Conservation (phyloP, 1,140 invertebrate species). For the Ceratoteleas bidentatus region DNA sequence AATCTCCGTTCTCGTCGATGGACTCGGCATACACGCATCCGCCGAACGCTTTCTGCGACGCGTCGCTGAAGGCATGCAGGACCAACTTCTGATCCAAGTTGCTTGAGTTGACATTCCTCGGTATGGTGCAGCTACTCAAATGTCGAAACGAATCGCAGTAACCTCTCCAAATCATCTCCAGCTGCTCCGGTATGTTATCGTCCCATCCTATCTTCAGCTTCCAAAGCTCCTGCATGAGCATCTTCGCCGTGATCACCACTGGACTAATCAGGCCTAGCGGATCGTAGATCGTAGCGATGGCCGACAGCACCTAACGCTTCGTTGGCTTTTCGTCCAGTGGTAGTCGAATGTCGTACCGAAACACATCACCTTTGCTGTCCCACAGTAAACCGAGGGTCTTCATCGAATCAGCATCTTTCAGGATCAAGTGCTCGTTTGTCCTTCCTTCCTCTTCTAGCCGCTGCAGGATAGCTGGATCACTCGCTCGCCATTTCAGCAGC, state of each 20-base stretch:
- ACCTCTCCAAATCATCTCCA: background rate
- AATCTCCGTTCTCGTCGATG: too few species aligned
- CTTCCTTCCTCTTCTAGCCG: background rate
- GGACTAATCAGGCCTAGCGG: slow-evolving; percentile 15
- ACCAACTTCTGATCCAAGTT: too few species aligned
- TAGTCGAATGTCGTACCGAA: background rate
- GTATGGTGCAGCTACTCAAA: too few species aligned
- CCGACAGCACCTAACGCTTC: slow-evolving; percentile 4
- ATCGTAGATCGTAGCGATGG: slow-evolving; percentile 9
- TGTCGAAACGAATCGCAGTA: too few species aligned
- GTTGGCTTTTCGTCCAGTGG: background rate
- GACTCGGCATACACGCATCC: too few species aligned
- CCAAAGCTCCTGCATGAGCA: slow-evolving; percentile 30
- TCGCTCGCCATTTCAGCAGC: slow-evolving; percentile 5
- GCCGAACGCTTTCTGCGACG: too few species aligned
- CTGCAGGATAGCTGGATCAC: background rate
- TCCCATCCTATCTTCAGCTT: slow-evolving; percentile 12
- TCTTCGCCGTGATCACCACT: slow-evolving; percentile 9
- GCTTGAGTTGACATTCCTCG: too few species aligned
- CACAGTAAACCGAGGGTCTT: slow-evolving; percentile 4
- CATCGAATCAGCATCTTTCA: background rate
- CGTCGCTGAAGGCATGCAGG: too few species aligned
- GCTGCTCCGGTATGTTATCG: background rate
- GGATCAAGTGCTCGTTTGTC: background rate
- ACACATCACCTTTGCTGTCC: slow-evolving; percentile 4